Evolutionary conservation across 1,140 invertebrate species (phyloP).

Genomic region (Papilio helenus): DNA sequence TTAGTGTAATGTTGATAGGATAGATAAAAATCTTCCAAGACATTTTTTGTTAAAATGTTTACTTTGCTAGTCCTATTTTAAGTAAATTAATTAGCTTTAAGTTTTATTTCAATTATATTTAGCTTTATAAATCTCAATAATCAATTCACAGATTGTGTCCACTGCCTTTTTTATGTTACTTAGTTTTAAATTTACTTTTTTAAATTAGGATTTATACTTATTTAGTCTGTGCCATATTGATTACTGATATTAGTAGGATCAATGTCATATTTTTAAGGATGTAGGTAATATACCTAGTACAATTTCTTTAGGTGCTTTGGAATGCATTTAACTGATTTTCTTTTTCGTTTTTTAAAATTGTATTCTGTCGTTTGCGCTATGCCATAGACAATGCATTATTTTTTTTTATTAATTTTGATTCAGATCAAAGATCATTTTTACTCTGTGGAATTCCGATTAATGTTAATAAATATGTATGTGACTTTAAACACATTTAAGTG

Average conservation of each 20-base stretch:
- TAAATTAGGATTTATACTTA: conserved; percentile 29
- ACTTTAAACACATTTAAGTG: conserved; percentile 31
- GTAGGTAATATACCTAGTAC: conserved; percentile 32
- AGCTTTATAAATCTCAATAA: conserved; percentile 37
- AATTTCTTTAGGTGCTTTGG: conserved; percentile 31
- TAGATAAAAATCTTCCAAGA: conserved; percentile 41
- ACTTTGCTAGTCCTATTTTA: conserved; percentile 63
- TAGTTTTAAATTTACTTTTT: conserved; percentile 37
- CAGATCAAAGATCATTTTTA: conserved; percentile 41
- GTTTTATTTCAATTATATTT: conserved; percentile 40
- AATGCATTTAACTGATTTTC: conserved; percentile 5
- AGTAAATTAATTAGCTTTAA: conserved; percentile 54
- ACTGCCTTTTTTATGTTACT: conserved; percentile 31
- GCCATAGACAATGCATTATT: neutral
- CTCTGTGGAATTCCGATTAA: conserved; percentile 24
- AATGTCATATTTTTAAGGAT: conserved; percentile 18
- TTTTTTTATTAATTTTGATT: conserved; percentile 1
- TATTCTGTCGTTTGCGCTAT: neutral
- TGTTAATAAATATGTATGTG: conserved; percentile 40
- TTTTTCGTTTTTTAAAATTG: conserved; percentile 8
- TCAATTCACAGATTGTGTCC: conserved; percentile 40
- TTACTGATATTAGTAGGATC: conserved; percentile 35
- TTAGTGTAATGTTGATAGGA: conserved; percentile 38
- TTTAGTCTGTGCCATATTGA: conserved; percentile 51
- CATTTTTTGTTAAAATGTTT: conserved; percentile 41